Evolutionary conservation across 2,797 vertebrate species (phyloP).

Genomic region (Squalus acanthias): DNA sequence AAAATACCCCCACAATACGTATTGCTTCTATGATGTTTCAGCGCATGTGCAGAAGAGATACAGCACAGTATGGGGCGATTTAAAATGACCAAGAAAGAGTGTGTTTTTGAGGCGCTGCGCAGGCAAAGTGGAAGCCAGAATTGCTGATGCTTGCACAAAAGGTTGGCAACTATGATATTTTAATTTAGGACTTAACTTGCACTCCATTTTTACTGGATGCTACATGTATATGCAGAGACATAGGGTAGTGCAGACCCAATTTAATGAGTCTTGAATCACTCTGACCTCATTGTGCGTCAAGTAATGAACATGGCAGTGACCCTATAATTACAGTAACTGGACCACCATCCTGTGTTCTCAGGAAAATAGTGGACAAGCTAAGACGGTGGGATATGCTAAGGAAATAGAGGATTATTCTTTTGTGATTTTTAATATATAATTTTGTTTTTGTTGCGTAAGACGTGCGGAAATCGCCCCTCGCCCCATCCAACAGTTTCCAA

Average conservation of each 20-base stretch:
- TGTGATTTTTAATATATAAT: neutral
- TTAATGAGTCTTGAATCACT: neutral
- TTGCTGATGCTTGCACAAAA: neutral
- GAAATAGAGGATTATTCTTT: neutral
- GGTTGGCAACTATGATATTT: no score
- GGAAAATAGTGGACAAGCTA: neutral
- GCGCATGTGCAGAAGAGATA: no score
- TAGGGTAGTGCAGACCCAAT: neutral
- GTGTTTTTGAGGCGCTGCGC: neutral
- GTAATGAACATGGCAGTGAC: neutral
- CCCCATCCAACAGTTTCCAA: no score
- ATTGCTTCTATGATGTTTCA: neutral
- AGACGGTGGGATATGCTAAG: neutral
- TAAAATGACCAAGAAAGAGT: neutral
- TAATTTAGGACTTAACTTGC: neutral
- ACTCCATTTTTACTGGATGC: neutral
- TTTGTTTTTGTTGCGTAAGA: neutral
- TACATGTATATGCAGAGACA: neutral
- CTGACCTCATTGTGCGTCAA: neutral
- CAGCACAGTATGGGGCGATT: no score
- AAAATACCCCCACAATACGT: no score
- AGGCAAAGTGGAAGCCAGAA: neutral
- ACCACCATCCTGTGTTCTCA: neutral
- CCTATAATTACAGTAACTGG: neutral
- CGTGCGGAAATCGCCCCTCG: no score